These are phyloP conservation scores for Ommatoiulus sabulosus DNA, from an alignment of 2,888 invertebrate species.

Conservation along the genomic window DNA sequence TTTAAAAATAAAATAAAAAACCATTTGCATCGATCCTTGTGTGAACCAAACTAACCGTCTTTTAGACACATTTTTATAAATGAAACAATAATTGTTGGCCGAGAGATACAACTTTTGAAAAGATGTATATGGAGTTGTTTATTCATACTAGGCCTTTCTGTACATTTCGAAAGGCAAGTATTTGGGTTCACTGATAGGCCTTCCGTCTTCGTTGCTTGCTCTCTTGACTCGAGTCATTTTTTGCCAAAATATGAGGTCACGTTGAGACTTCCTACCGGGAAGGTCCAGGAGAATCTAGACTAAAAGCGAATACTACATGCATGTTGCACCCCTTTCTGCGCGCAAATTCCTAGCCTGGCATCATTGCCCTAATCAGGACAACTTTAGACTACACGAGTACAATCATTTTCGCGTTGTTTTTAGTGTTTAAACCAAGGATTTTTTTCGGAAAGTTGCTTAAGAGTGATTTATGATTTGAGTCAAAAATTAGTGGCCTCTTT, in stretches of 20 bases:
- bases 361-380: constrained; percentile 48
- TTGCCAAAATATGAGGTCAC: constrained; percentile 32
- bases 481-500: constrained; percentile 26
- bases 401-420: background rate
- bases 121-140: background rate
- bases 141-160: background rate
- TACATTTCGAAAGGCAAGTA: background rate
- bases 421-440: background rate
- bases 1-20: no score
- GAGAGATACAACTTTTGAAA: no score
- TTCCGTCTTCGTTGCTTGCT: background rate
- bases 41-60: no score
- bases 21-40: no score
- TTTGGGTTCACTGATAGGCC: background rate
- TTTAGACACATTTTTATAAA: no score
- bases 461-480: constrained; percentile 15
- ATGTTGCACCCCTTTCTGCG: constrained; percentile 22
- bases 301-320: background rate
- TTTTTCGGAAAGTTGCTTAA: constrained; percentile 11
- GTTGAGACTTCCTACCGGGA: background rate
- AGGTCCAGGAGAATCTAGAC: constrained; percentile 38
- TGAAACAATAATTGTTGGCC: no score
- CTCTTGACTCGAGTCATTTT: background rate
- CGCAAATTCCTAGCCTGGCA: constrained; percentile 10
- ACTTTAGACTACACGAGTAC: background rate